Conservation (phyloP, 2,113 vertebrate genomes). For the Ochotona princeps region DNA sequence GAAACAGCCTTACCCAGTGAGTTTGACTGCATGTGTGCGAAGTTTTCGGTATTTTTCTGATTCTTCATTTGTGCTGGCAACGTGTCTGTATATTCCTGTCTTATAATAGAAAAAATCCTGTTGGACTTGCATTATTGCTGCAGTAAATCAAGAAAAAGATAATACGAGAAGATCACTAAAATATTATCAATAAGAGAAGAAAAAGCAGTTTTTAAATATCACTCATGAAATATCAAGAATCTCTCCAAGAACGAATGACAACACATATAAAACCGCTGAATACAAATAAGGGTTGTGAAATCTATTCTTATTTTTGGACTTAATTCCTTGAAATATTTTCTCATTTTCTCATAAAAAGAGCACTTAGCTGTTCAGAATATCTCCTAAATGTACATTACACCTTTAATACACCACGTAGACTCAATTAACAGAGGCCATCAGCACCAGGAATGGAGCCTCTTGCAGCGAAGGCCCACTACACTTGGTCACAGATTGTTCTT, state of each 20-base stretch:
- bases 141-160: slow-evolving; percentile 58
- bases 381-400: background rate
- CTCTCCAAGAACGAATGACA: background rate
- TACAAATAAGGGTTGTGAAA: background rate
- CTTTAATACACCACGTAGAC: background rate
- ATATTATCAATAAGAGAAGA: background rate
- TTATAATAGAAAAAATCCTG: slow-evolving; percentile 90
- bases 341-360: background rate
- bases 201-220: background rate
- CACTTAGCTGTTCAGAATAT: slow-evolving; percentile 7
- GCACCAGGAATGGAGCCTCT: background rate
- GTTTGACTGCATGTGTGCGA: slow-evolving; percentile 87
- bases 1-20: slow-evolving; percentile 84
- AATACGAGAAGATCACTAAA: too few species aligned
- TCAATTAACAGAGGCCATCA: background rate
- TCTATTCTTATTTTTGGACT: slow-evolving; percentile 13
- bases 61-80: slow-evolving; percentile 48
- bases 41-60: slow-evolving; percentile 72
- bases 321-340: background rate
- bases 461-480: background rate
- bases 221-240: background rate
- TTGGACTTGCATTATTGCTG: slow-evolving; percentile 88
- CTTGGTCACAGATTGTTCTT: background rate
- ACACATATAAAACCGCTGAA: background rate
- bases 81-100: slow-evolving; percentile 85